These are phyloP conservation scores for Cydia strobilella DNA, from an alignment of 1,140 invertebrate species.

Conservation along the genomic window DNA sequence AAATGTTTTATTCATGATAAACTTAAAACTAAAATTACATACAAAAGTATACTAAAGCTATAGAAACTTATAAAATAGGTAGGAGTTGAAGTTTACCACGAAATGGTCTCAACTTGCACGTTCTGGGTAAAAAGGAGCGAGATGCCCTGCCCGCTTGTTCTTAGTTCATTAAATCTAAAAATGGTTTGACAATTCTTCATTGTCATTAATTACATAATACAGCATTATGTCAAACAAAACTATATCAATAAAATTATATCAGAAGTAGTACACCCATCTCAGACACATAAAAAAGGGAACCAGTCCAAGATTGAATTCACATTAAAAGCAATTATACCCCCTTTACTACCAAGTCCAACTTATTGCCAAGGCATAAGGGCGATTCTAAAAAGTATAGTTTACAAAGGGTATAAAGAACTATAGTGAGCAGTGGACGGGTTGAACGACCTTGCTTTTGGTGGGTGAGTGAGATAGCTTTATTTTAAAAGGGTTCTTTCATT, in stretches of 20 bases:
- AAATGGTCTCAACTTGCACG: no score
- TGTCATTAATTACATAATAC: no score
- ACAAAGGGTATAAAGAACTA: neutral
- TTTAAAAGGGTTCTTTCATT: neutral
- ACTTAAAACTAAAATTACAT: no score
- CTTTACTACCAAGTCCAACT: neutral
- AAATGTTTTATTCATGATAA: no score
- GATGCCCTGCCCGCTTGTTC: no score
- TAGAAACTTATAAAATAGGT: no score
- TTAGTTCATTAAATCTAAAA: no score
- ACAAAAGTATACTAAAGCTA: no score
- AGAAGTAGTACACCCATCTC: neutral
- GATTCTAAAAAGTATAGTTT: neutral
- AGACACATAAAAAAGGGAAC: neutral
- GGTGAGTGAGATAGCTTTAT: conserved; percentile 6
- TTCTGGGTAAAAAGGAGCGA: no score
- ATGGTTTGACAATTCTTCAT: no score
- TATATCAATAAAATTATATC: neutral
- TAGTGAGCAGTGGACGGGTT: conserved; percentile 9
- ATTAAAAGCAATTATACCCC: neutral
- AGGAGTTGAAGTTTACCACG: no score
- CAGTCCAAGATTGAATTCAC: conserved; percentile 4
- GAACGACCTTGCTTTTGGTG: neutral
- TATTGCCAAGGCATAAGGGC: neutral
- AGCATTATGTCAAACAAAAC: no score